Percentiles rank a stretch among this genome's conserved stretches.
Conservation (phyloP, 1,140 invertebrate genomes). For the Epicauta chinensis region DNA sequence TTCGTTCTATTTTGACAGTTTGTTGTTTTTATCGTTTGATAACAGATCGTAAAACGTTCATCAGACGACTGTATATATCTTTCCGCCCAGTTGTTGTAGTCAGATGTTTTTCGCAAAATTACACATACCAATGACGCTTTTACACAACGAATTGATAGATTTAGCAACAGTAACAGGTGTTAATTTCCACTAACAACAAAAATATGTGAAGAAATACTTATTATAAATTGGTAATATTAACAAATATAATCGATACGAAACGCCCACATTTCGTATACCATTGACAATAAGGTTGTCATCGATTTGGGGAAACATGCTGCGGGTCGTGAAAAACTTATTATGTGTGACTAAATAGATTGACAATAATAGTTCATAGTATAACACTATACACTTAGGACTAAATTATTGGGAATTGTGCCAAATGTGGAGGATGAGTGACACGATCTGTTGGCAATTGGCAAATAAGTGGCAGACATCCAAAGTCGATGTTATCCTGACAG, state of each 20-base stretch:
- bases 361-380: slow-evolving; percentile 10
- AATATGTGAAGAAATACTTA: no score
- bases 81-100: no score
- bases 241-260: no score
- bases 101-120: slow-evolving; percentile 18
- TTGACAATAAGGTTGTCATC: no score
- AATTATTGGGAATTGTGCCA: slow-evolving; percentile 13
- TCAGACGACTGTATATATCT: slow-evolving; percentile 13
- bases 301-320: no score
- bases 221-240: no score
- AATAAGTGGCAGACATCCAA: slow-evolving; percentile 11
- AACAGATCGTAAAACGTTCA: slow-evolving; percentile 26
- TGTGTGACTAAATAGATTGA: slow-evolving; percentile 5
- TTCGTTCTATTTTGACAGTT: slow-evolving; percentile 14
- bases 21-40: slow-evolving; percentile 20
- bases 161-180: slow-evolving; percentile 17
- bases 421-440: slow-evolving; percentile 13
- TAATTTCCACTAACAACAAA: not conserved
- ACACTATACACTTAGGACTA: no score
- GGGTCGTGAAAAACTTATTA: no score
- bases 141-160: slow-evolving; percentile 14
- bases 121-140: slow-evolving; percentile 8
- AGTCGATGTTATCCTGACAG: no score
- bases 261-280: no score
- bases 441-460: slow-evolving; percentile 11